These are phyloP conservation scores for Erebia ligea DNA, from an alignment of 2,888 invertebrate genomes.

Conservation along the genomic window DNA sequence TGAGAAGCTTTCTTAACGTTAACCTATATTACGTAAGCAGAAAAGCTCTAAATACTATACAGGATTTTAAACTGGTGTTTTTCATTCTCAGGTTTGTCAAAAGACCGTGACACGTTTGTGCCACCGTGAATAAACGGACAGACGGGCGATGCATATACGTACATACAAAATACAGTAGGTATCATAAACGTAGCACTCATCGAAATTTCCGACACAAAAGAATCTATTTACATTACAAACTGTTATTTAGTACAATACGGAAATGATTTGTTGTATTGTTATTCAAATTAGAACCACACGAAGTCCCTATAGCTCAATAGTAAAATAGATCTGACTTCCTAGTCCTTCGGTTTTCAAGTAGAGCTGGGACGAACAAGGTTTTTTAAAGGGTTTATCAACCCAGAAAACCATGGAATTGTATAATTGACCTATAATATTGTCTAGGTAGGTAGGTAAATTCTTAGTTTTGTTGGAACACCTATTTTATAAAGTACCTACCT, in stretches of 20 bases:
- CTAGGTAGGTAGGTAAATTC: too few relatives aligned
- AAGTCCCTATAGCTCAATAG: not conserved
- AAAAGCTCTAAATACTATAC: constrained; percentile 17
- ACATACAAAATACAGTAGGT: constrained; percentile 53
- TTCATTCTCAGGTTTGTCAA: constrained; percentile 41
- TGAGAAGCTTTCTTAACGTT: constrained; percentile 33
- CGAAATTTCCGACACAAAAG: constrained; percentile 44
- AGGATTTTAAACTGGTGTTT: constrained; percentile 1
- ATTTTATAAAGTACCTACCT: too few relatives aligned
- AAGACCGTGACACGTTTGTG: constrained; percentile 71
- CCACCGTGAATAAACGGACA: constrained; percentile 76
- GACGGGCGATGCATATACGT: constrained; percentile 63
- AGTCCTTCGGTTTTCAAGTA: too few relatives aligned
- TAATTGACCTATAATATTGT: too few relatives aligned
- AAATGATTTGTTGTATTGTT: constrained; percentile 33
- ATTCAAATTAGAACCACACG: constrained; percentile 11
- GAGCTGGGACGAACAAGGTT: too few relatives aligned
- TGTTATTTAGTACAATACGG: constrained; percentile 37
- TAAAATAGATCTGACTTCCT: too few relatives aligned
- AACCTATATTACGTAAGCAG: constrained; percentile 36
- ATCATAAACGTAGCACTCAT: constrained; percentile 34
- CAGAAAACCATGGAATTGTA: too few relatives aligned
- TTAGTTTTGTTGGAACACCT: too few relatives aligned
- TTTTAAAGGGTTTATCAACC: too few relatives aligned
- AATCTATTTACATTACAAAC: constrained; percentile 39